A percentile compares a stretch with the other conserved stretches of the same genome.
Evolutionary conservation across 2,797 vertebrate species (phyloP).

Genomic region (Rhinogobio ventralis): DNA sequence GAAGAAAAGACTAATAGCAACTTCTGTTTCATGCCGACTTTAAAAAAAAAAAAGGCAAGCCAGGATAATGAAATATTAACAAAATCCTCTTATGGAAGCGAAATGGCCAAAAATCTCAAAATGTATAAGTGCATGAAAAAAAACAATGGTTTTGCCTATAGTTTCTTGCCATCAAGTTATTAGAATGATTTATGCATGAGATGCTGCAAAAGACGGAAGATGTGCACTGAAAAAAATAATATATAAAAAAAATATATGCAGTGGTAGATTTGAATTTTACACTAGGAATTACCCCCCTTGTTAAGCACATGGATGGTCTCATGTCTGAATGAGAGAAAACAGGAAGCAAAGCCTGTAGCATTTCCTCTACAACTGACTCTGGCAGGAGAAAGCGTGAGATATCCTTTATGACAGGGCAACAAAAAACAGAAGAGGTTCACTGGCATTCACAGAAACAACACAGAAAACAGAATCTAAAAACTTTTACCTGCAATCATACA

Average conservation of each 20-base stretch:
- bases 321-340: conserved; percentile 4
- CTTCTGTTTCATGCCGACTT: no score
- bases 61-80: no score
- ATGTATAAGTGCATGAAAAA: background rate
- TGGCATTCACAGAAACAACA: background rate
- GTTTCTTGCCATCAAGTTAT: background rate
- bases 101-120: no score
- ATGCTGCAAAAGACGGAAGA: no score
- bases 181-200: no score
- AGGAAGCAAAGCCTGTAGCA: conserved; percentile 14
- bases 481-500: background rate
- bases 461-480: background rate
- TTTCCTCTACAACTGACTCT: conserved; percentile 17
- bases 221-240: no score
- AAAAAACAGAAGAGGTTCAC: background rate
- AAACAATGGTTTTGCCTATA: background rate
- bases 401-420: background rate
- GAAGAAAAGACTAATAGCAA: no score
- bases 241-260: no score
- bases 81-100: no score
- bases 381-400: conserved; percentile 1
- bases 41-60: no score
- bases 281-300: background rate
- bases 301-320: background rate
- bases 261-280: background rate